phyloP scores from a whole-genome alignment of 2,113 vertebrate species.

The Leptodactylus fuscus region DNA sequence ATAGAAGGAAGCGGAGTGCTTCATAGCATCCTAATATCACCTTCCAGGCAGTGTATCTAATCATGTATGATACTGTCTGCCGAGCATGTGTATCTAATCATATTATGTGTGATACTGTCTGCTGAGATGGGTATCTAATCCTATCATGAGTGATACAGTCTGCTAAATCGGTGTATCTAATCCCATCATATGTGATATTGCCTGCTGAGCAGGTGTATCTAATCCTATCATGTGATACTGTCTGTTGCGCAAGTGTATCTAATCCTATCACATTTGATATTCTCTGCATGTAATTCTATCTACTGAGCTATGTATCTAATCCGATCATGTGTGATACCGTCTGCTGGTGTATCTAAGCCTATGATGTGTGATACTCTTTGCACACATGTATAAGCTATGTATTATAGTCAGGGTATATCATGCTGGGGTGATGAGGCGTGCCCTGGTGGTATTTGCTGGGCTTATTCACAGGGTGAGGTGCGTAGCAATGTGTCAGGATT shows the following conservation, averaged over 20 bases:
- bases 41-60: neutral
- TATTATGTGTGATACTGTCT: neutral
- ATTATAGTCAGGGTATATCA: neutral
- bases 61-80: neutral
- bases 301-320: neutral
- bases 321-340: neutral
- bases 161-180: neutral
- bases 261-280: too few relatives aligned
- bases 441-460: neutral
- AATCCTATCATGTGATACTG: neutral
- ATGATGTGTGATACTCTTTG: neutral
- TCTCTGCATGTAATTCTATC: neutral
- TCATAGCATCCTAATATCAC: neutral
- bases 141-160: neutral
- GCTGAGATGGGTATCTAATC: neutral
- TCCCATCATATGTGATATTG: neutral
- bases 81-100: neutral
- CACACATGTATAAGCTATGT: neutral
- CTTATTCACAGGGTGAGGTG: neutral
- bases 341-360: neutral
- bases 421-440: neutral
- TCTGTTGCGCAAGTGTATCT: neutral
- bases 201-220: neutral
- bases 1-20: neutral
- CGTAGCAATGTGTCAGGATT: neutral